Evolutionary conservation across 2,888 invertebrate genomes (phyloP).

Genomic region (Dicranocentrus wangi): DNA sequence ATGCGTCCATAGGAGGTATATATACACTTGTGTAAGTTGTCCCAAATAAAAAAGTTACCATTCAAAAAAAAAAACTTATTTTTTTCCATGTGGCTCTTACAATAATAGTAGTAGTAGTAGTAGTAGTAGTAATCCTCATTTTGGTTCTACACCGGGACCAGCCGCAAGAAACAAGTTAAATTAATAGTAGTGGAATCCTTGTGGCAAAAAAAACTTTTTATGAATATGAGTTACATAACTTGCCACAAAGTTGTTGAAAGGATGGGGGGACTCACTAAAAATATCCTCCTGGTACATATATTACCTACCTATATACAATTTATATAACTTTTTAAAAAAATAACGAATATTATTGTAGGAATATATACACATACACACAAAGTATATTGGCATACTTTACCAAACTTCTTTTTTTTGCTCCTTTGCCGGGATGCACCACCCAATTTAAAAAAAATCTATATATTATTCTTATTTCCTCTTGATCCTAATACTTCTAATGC

Average conservation of each 20-base stretch:
- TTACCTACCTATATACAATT: neutral
- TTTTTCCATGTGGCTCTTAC: slow-evolving; percentile 13
- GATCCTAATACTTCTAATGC: too few species aligned
- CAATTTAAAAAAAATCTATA: neutral
- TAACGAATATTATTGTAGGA: too few species aligned
- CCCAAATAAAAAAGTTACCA: slow-evolving; percentile 24
- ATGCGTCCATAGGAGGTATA: too few species aligned
- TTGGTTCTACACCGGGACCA: slow-evolving; percentile 10
- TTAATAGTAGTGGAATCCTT: slow-evolving; percentile 23
- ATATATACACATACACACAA: neutral
- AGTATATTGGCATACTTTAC: neutral
- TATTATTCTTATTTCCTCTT: neutral
- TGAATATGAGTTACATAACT: slow-evolving; percentile 37
- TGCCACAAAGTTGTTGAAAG: slow-evolving; percentile 1
- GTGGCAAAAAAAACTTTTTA: slow-evolving; percentile 27
- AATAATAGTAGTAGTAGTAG: slow-evolving; percentile 38
- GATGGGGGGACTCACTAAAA: neutral
- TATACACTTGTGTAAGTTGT: neutral
- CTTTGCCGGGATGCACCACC: too few species aligned
- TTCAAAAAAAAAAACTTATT: too few species aligned
- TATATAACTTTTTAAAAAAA: too few species aligned
- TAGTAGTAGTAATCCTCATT: slow-evolving; percentile 41
- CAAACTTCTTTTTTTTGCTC: neutral
- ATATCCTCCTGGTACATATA: neutral
- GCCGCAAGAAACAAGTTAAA: neutral